Evolutionary conservation across 2,113 vertebrate genomes (phyloP), one percentile per base, ranked within the genome.

Genomic region (Ciconia maguari): DNA sequence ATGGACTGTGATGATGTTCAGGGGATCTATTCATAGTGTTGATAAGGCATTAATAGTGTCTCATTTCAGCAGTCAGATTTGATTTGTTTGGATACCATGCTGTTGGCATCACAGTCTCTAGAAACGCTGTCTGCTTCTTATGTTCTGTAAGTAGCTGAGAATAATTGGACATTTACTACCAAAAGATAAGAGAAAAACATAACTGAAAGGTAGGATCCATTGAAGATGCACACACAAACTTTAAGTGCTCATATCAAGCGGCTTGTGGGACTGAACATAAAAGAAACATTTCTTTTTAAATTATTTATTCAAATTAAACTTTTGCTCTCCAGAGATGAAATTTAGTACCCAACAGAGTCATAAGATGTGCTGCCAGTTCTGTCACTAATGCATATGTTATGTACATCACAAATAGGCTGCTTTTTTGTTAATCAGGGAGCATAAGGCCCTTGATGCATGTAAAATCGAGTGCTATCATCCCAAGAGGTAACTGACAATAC

Each of bases 221-320:
- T 41, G 41, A 78, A 89, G 26, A 91, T 29, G 15, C 6, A 60
- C 11, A 58, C n/a, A 83, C 12, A 38, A 42, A 41, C 15, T 49
- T 80, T 15, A 66, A 68, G 58, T 24, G 60, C 20, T 82, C 9
- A 0, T 68, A 69, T 25, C 6, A n/a, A 38, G 58, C 0, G 0
- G 38, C 11, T 79, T 79, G 5, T 49, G 24, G 55, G n/a, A 79
- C 55, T 61, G 34, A 44, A 51, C 34, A 52, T 18, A 36, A 78
- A 66, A 44, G 19, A 68, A 75, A 27, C 13, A 25, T 60, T 46
- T 69, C 6, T 75, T 84, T 92, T 55, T 5, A 38, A 77, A 66
- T 65, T 64, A 76, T 24, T 64, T 84, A 71, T 71, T 84, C 51
- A 91, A 62, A 91, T 61, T 41, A 91, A 71, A 51, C 11, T 71